Base-by-base conservation (phyloP, 2,888 invertebrate genomes). In the Polietes domitor region DNA sequence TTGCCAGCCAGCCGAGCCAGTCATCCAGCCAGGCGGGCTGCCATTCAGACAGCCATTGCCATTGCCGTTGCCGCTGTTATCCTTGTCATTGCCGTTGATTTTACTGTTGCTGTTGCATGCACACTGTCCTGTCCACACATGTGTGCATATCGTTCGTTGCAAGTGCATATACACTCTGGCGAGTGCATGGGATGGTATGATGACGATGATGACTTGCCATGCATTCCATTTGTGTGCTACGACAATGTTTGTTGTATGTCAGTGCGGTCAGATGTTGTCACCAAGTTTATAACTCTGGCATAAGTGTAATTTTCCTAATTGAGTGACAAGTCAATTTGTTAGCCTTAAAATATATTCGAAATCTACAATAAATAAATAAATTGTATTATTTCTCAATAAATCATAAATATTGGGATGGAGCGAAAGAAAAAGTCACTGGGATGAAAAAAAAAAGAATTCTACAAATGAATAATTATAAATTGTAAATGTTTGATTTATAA, bases 261-360 rank as follows among this genome's bases (percentile, higher is more conserved):
- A 78, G 47, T 85, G 83, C 50, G 80, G 80, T 85, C 83, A 82
- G 74, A 61, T 79, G 71, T 65, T 83, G 83, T 79, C 81, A 83
- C 77, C 83, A 82, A 83, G 83, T 81, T 79, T 83, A 79, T 83
- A 80, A 77, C 68, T 63, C 79, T 71, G 26, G 47, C 77, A 77
- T 75, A 80, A 79, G 79, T 80, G 77, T 77, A 80, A 85, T 80
- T 80, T 71, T 77, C 70, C 82, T 82, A 84, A 84, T 84, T 84
- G 81, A 84, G 81, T 84, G 84, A 81, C 84, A 84, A 72, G 84
- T 78, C 84, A 84, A 84, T 81, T 76, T 78, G 81, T 78, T 81
- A 80, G 68, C 72, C 76, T 81, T 78, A 65, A 78, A 80, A 78
- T 17, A 72, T 28, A 65, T 37, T 12, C 24, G 12, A 26, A 61